Conservation (phyloP, 2,113 vertebrate species). For the Megaceryle maxima region DNA sequence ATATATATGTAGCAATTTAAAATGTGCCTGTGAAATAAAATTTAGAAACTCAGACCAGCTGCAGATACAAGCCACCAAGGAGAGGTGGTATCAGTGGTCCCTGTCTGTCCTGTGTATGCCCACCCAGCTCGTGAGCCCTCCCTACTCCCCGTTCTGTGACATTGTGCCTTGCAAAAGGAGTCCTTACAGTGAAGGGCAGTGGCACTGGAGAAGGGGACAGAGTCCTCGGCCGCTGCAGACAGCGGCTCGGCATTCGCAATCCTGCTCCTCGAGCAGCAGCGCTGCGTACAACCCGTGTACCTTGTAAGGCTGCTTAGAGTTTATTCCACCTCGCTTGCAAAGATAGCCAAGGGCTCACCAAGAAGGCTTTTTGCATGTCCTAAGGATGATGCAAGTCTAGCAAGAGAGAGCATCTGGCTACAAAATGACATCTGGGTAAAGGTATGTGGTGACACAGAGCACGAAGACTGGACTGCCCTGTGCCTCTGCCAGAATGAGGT, state of each 20-base stretch:
- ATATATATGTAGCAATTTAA: neutral
- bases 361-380: neutral
- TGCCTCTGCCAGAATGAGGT: accelerated
- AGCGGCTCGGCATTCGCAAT: accelerated
- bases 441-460: accelerated
- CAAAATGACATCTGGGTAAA: neutral
- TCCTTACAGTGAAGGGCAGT: neutral
- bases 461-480: neutral
- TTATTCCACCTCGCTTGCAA: neutral
- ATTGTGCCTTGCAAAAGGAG: neutral
- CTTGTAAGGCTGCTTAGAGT: neutral
- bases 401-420: neutral
- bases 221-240: neutral
- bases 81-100: accelerated
- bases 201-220: neutral
- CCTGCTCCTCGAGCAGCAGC: neutral
- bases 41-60: neutral
- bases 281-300: accelerated
- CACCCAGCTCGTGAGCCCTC: neutral
- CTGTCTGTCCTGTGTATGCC: neutral
- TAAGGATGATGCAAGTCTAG: neutral
- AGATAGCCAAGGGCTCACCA: neutral
- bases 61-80: neutral
- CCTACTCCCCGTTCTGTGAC: too few species aligned
- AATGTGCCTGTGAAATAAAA: neutral